Percentiles rank a stretch among this genome's conserved stretches.
Conservation (phyloP, 2,797 vertebrate genomes). For the Protonibea diacanthus region DNA sequence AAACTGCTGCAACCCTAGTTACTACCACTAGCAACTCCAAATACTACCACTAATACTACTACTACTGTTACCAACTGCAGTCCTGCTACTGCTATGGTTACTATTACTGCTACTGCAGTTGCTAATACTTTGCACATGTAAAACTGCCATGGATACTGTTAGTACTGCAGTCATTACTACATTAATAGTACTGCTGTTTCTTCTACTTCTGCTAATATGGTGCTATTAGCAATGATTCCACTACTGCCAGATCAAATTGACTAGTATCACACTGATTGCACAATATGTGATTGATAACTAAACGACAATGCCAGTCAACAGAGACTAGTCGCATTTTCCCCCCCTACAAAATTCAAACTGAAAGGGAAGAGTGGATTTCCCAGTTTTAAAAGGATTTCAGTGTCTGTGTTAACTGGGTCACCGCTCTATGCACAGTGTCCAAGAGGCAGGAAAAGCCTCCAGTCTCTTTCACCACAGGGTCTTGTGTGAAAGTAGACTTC, state of each 20-base stretch:
- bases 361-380: constrained; percentile 22
- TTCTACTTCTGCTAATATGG: background rate
- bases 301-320: background rate
- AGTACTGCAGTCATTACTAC: background rate
- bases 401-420: constrained; percentile 66
- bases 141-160: background rate
- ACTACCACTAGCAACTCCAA: no score
- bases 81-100: background rate
- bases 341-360: background rate
- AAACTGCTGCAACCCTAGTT: no score
- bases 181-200: background rate
- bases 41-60: no score
- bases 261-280: background rate
- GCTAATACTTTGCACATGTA: no score
- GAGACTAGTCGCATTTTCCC: background rate
- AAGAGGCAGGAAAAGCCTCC: constrained; percentile 50
- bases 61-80: background rate
- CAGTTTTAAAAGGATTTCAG: constrained; percentile 66
- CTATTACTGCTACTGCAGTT: background rate
- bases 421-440: constrained; percentile 51
- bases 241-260: background rate
- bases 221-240: background rate
- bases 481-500: constrained; percentile 31
- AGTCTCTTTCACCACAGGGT: constrained; percentile 24
- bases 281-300: background rate